Conservation (phyloP, 2,113 vertebrate genomes). For the Leptobrachium ailaonicum region DNA sequence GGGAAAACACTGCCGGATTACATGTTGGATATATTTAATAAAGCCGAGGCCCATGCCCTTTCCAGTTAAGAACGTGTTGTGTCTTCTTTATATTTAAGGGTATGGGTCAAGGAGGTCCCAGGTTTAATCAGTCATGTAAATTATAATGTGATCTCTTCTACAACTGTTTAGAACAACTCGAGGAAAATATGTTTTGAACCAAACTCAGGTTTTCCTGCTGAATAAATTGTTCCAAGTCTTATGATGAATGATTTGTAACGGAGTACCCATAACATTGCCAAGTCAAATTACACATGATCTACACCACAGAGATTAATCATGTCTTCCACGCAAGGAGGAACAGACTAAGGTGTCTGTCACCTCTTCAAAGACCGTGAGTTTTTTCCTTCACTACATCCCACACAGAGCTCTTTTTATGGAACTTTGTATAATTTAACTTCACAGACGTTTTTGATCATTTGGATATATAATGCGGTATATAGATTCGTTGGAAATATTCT, state of each 20-base stretch:
- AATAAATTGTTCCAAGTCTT: neutral
- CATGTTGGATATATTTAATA: too few relatives aligned
- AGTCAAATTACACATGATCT: slow-evolving; percentile 3
- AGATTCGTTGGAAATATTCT: slow-evolving; percentile 11
- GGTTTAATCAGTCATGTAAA: too few relatives aligned
- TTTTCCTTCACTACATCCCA: neutral
- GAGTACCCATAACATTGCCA: neutral
- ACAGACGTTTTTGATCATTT: slow-evolving; percentile 11
- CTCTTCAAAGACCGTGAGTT: slow-evolving; percentile 4
- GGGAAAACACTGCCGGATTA: too few relatives aligned
- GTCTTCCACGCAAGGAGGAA: neutral
- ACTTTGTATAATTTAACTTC: slow-evolving; percentile 8
- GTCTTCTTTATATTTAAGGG: too few relatives aligned
- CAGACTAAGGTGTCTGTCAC: slow-evolving; percentile 5
- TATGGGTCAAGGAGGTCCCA: too few relatives aligned
- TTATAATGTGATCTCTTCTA: too few relatives aligned
- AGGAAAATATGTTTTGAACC: too few relatives aligned
- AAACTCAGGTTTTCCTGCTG: too few relatives aligned
- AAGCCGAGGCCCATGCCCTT: too few relatives aligned
- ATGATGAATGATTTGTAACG: slow-evolving; percentile 1
- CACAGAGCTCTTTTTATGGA: slow-evolving; percentile 16
- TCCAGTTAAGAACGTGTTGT: too few relatives aligned
- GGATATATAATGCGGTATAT: slow-evolving; percentile 17
- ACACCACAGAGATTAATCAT: slow-evolving; percentile 16
- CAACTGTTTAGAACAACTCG: too few relatives aligned